phyloP scores from a whole-genome alignment of 1,140 invertebrate genomes.

The Maniola jurtina region DNA sequence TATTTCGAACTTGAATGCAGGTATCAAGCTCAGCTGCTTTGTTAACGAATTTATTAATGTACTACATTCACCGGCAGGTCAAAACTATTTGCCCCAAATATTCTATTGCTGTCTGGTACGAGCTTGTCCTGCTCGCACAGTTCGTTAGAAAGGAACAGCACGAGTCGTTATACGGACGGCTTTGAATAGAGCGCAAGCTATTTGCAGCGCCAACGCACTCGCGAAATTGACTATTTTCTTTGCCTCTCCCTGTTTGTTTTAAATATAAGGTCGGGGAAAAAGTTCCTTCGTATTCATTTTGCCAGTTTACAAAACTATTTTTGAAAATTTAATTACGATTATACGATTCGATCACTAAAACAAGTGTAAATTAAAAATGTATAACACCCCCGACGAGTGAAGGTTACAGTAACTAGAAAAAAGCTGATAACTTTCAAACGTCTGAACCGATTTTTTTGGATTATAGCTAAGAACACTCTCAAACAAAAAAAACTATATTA shows the following conservation, averaged over 20 bases:
- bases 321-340: no score
- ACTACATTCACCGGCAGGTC: constrained; percentile 27
- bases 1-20: background rate
- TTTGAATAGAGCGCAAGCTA: constrained; percentile 41
- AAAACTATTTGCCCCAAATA: constrained; percentile 37
- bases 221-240: constrained; percentile 46
- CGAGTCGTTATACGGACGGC: constrained; percentile 23
- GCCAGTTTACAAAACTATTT: no score
- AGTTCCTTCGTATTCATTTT: no score
- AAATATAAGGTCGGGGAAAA: no score
- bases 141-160: constrained; percentile 31
- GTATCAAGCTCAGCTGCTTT: background rate
- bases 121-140: constrained; percentile 32
- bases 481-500: no score
- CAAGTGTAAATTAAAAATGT: no score
- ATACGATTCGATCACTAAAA: no score
- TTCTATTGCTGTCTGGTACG: constrained; percentile 24
- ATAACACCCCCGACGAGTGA: no score
- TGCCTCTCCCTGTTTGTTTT: background rate
- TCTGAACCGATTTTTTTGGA: no score
- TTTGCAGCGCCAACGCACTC: constrained; percentile 45
- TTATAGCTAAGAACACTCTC: no score
- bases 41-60: constrained; percentile 9
- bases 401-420: no score
- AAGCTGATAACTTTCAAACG: no score